These are phyloP conservation scores for Botia kubotai DNA, from an alignment of 2,797 vertebrate genomes.

Conservation along the genomic window DNA sequence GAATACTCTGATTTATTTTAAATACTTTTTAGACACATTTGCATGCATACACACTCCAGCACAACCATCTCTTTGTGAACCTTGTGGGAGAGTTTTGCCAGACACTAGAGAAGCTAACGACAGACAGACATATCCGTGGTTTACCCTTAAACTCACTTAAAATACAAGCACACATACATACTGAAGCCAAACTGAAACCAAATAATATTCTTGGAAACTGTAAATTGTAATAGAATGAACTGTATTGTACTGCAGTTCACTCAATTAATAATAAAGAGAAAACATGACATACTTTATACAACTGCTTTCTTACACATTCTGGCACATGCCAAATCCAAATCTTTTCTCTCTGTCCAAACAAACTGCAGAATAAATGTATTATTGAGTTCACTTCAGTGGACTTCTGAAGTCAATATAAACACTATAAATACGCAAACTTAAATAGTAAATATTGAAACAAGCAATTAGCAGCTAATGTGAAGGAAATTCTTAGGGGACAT, in stretches of 20 bases:
- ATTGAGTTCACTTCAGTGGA: conserved; percentile 9
- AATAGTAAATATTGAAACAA: neutral
- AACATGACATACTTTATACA: conserved; percentile 19
- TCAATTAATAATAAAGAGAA: conserved; percentile 33
- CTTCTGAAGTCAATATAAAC: conserved; percentile 10
- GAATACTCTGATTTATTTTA: neutral
- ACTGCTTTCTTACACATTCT: neutral
- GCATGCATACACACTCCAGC: neutral
- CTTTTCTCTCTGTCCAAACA: neutral
- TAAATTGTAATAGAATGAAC: conserved; percentile 23
- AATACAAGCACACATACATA: neutral
- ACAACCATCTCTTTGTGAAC: conserved; percentile 19
- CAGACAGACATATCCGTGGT: conserved; percentile 38
- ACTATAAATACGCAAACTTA: neutral
- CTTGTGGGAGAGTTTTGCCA: conserved; percentile 16
- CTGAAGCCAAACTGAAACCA: neutral
- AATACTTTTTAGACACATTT: neutral
- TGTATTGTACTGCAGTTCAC: conserved; percentile 4
- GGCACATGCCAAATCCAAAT: conserved; percentile 8
- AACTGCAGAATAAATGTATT: neutral
- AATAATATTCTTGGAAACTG: conserved; percentile 40
- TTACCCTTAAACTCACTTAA: conserved; percentile 53
- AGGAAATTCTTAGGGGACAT: neutral
- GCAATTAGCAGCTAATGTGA: neutral
- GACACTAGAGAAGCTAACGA: conserved; percentile 23